Percentiles rank a stretch among this genome's conserved stretches.
These are phyloP conservation scores for Euwallacea fornicatus DNA, from an alignment of 1,140 invertebrate genomes.

Conservation along the genomic window DNA sequence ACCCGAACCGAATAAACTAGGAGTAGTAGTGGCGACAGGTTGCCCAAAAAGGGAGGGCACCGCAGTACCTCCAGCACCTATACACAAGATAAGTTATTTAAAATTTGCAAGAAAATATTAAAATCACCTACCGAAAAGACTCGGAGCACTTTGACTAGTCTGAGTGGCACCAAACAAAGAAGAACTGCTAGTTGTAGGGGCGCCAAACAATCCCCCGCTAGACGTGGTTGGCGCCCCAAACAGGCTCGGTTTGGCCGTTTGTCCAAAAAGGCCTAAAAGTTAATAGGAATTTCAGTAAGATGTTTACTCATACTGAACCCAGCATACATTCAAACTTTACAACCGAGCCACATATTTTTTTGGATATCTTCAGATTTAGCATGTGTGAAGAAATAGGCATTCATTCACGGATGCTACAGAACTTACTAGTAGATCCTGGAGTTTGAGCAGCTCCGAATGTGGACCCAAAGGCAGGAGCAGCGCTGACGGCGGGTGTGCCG, in stretches of 20 bases:
- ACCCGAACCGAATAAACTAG: conserved; percentile 49
- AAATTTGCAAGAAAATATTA: not conserved
- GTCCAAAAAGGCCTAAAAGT: conserved; percentile 50
- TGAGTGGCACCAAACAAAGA: conserved; percentile 42
- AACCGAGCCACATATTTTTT: not conserved
- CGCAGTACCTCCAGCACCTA: not conserved
- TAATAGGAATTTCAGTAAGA: not conserved
- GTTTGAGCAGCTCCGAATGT: conserved; percentile 44
- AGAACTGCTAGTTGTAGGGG: conserved; percentile 40
- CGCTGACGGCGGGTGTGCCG: conserved; percentile 46
- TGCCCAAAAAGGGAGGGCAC: conserved; percentile 40
- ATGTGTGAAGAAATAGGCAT: not conserved
- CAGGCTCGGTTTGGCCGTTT: conserved; percentile 45
- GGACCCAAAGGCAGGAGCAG: conserved; percentile 51
- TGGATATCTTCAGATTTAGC: not conserved
- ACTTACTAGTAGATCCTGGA: conserved; percentile 27
- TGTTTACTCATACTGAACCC: not conserved
- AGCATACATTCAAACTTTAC: not conserved
- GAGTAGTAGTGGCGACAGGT: conserved; percentile 41
- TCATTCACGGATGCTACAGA: no score
- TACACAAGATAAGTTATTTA: not conserved
- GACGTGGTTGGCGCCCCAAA: conserved; percentile 54
- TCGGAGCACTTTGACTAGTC: conserved; percentile 49
- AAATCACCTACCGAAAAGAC: conserved; percentile 40
- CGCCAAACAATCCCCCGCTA: conserved; percentile 40